phyloP scores from a whole-genome alignment of 2,113 vertebrate genomes.

The Choloepus hoffmanni region DNA sequence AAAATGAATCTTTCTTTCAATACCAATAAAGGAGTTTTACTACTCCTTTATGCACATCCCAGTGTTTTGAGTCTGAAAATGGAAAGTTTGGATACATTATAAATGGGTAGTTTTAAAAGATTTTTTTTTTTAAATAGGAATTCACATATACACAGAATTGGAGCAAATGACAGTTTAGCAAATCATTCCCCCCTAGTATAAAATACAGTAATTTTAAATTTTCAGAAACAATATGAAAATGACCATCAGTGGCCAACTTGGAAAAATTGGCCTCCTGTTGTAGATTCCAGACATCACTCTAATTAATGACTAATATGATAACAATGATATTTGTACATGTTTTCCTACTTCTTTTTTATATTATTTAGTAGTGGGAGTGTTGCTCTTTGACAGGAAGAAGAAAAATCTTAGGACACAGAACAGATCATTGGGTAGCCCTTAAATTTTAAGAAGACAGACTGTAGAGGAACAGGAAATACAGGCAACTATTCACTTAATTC shows the following conservation, averaged over 20 bases:
- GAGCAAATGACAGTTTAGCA: background rate
- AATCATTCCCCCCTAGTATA: background rate
- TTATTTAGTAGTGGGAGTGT: background rate
- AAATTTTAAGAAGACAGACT: conserved; percentile 84
- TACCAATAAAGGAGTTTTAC: conserved; percentile 11
- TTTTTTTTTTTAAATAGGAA: background rate
- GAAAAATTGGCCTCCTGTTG: background rate
- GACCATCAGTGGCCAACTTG: background rate
- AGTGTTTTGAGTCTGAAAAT: background rate
- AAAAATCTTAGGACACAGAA: conserved; percentile 73
- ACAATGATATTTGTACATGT: conserved; percentile 52
- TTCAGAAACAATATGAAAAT: conserved; percentile 2
- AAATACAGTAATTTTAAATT: conserved; percentile 7
- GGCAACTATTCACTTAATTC: conserved; percentile 87
- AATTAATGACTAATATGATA: conserved; percentile 62
- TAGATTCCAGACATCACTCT: conserved; percentile 44
- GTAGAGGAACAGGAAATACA: conserved; percentile 86
- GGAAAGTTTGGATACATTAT: background rate
- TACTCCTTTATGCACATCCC: background rate
- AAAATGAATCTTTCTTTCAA: conserved; percentile 75
- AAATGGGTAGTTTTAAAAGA: conserved; percentile 15
- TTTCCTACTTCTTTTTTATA: conserved; percentile 29
- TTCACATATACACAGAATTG: background rate
- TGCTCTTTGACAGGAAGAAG: conserved; percentile 64
- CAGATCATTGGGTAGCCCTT: conserved; percentile 78